A percentile compares a stretch with the other conserved stretches of the same genome.
Evolutionary conservation across 2,888 invertebrate species (phyloP).

Genomic region (Microctonus brassicae): DNA sequence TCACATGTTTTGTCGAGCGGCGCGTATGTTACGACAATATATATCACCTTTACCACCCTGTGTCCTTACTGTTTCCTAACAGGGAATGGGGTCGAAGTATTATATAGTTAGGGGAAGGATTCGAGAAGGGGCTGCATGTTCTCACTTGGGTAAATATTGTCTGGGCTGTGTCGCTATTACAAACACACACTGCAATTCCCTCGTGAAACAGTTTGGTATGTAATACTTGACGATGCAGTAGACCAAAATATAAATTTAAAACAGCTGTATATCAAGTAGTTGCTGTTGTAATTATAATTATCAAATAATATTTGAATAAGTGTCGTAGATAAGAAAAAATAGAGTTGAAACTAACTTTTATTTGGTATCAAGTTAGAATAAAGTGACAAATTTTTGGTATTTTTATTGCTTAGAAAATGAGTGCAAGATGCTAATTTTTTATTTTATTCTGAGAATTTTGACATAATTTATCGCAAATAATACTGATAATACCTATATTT

Average conservation of each 20-base stretch:
- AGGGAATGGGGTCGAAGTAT: neutral
- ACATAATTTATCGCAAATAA: too few species aligned
- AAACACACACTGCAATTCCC: slow-evolving; percentile 13
- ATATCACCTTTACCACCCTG: neutral
- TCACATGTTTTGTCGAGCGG: slow-evolving; percentile 37
- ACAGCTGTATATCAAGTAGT: neutral
- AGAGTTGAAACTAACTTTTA: too few species aligned
- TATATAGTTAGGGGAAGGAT: too few species aligned
- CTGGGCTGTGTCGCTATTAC: slow-evolving; percentile 9
- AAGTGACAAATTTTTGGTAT: too few species aligned
- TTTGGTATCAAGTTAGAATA: too few species aligned
- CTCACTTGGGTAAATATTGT: slow-evolving; percentile 13
- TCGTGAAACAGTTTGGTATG: neutral
- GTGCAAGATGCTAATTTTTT: too few species aligned
- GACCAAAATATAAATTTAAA: slow-evolving; percentile 3
- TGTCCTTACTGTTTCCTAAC: neutral
- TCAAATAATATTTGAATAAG: too few species aligned
- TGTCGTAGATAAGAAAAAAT: too few species aligned
- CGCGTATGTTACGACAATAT: neutral
- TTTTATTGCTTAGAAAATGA: too few species aligned
- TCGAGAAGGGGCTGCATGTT: neutral
- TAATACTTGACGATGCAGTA: neutral
- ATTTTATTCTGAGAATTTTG: too few species aligned
- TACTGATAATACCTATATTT: too few species aligned
- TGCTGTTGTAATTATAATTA: too few species aligned